Evolutionary conservation across 2,888 invertebrate genomes (phyloP).

Genomic region (Caenorhabditis afra): DNA sequence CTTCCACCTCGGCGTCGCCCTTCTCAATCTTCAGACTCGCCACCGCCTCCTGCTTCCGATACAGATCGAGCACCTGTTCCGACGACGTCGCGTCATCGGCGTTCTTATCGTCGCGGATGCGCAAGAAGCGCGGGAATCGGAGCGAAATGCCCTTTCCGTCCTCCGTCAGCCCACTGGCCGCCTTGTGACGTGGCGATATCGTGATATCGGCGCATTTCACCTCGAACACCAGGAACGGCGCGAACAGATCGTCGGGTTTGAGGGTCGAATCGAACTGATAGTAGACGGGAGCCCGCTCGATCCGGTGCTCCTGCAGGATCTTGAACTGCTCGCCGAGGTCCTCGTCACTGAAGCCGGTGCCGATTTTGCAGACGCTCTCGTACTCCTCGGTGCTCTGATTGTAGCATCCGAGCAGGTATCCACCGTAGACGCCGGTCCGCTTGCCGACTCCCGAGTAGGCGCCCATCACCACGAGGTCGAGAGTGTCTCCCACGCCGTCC

Average conservation of each 20-base stretch:
- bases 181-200: slow-evolving; percentile 93
- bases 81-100: slow-evolving; percentile 94
- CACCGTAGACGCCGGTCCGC: slow-evolving; percentile 93
- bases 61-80: slow-evolving; percentile 86
- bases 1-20: slow-evolving; percentile 63
- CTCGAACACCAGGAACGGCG: slow-evolving; percentile 92
- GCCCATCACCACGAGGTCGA: slow-evolving; percentile 96
- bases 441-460: slow-evolving; percentile 90
- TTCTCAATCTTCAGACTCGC: slow-evolving; percentile 79
- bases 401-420: slow-evolving; percentile 94
- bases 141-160: slow-evolving; percentile 86
- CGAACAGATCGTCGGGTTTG: slow-evolving; percentile 91
- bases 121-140: slow-evolving; percentile 93
- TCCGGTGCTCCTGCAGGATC: slow-evolving; percentile 87
- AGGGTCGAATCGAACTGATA: slow-evolving; percentile 87
- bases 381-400: slow-evolving; percentile 92
- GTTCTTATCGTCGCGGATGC: slow-evolving; percentile 91
- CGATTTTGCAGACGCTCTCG: slow-evolving; percentile 94
- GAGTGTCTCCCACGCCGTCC: slow-evolving; percentile 94
- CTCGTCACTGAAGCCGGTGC: slow-evolving; percentile 95
- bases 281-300: slow-evolving; percentile 84
- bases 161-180: slow-evolving; percentile 87
- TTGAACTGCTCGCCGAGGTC: slow-evolving; percentile 88
- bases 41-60: slow-evolving; percentile 93
- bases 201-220: slow-evolving; percentile 96